Evolutionary conservation across 2,113 vertebrate species (phyloP).

Genomic region (Pedionomus torquatus): DNA sequence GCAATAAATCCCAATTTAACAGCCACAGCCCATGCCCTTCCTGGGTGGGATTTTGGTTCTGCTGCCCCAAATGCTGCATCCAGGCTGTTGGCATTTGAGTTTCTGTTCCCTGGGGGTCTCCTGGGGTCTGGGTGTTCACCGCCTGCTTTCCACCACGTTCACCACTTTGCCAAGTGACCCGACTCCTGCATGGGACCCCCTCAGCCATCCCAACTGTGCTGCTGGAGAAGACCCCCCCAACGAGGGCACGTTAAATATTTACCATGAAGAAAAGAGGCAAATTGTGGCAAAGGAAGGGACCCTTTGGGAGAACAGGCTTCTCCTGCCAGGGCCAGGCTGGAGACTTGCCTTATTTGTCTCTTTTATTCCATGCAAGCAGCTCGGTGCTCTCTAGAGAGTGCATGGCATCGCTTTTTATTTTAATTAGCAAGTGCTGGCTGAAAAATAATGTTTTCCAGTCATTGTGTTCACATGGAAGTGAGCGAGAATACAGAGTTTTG

Average conservation of each 20-base stretch:
- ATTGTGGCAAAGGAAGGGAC: not conserved
- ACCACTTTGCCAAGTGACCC: not conserved
- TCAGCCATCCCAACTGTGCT: not conserved
- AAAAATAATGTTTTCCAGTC: not conserved
- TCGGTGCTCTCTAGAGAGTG: not conserved
- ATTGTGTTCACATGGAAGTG: not conserved
- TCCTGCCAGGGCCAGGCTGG: not conserved
- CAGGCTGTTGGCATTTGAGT: not conserved
- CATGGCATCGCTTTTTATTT: not conserved
- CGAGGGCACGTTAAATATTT: not conserved
- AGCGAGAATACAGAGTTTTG: not conserved
- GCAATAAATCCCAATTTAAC: not conserved
- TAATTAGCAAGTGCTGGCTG: not conserved
- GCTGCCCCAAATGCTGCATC: not conserved
- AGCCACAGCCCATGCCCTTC: not conserved
- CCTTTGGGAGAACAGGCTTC: not conserved
- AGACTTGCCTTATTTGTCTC: not conserved
- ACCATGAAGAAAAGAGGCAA: not conserved
- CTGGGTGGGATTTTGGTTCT: not conserved
- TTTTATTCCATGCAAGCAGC: not conserved
- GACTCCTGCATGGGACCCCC: not conserved
- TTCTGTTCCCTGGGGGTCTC: not conserved
- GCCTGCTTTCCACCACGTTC: accelerated
- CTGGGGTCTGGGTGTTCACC: not conserved
- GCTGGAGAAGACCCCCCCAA: not conserved